Evolutionary conservation across 2,113 vertebrate genomes (phyloP), one percentile per base, ranked within the genome.

Genomic region (Carassius auratus): DNA sequence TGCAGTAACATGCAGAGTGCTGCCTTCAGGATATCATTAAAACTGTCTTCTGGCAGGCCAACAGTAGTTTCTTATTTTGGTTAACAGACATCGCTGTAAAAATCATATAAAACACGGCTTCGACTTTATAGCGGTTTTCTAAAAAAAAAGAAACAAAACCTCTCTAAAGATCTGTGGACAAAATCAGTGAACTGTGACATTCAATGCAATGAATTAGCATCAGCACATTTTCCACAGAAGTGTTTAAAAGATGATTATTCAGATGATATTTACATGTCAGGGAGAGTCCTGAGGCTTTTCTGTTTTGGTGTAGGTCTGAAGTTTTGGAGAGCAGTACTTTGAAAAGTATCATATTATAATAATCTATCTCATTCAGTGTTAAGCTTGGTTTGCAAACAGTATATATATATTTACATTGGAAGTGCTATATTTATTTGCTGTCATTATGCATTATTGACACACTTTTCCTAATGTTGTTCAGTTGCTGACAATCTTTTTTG

Each of bases 1-100:
- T 69, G 42, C 30, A 55, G 78, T 84, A 48, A 30, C 74, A 26
- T 30, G 42, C 42, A 81, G 73, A 89, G 78, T 30, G 48, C 48
- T 84, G 50, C 73, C 78, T 81, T 85, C 45, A 85, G 77, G 82
- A 86, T 79, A 36, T 83, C 73, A 74, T 76, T 85, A 59, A 80
- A 85, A 74, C 52, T 59, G 38, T 26, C 33, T 57, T 59, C 38
- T 57, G 73, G 73, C 73, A 45, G n/a, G 73, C 73, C 23, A 78
- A 30, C 17, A 19, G 76, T 78, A 78, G 52, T 78, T 78, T 59
- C 76, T 78, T 78, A 33, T 55, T 30, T 77, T 77, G 48, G 14
- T 57, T 55, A 77, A 77, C 76, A 77, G 50, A 77, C 73, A 5
- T 26, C 12, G n/a, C 73, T 75, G 73, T 75, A 26, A 75, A 75